Percentiles rank a stretch among this genome's conserved stretches.
Conservation (phyloP, 2,888 invertebrate genomes). For the Cephus runcator region DNA sequence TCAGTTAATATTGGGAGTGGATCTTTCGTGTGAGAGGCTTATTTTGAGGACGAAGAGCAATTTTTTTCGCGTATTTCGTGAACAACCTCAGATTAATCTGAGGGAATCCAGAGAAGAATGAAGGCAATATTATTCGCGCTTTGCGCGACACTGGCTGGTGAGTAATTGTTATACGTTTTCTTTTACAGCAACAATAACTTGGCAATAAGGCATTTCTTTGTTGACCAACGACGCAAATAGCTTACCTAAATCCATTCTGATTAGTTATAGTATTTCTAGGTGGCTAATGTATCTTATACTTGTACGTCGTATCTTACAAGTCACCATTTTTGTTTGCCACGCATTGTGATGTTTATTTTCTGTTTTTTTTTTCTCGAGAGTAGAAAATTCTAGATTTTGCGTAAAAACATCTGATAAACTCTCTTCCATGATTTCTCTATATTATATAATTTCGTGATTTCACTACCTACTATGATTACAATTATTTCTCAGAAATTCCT, state of each 20-base stretch:
- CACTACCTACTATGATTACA: not conserved
- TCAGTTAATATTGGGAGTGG: not conserved
- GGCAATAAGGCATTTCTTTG: constrained; percentile 11
- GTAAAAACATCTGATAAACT: not conserved
- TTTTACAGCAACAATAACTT: not conserved
- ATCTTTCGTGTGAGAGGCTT: not conserved
- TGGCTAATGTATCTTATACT: not conserved
- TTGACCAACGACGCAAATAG: constrained; percentile 1
- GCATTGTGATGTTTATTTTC: not conserved
- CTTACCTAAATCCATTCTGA: not conserved
- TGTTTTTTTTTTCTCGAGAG: not conserved
- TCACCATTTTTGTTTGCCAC: not conserved
- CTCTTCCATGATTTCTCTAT: not conserved
- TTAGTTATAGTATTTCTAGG: too few relatives aligned
- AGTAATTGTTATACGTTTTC: constrained; percentile 37
- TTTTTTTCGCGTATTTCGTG: not conserved
- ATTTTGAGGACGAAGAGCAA: not conserved
- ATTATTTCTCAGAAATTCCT: not conserved
- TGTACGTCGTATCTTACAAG: not conserved
- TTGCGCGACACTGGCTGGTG: constrained; percentile 66
- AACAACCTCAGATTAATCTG: not conserved
- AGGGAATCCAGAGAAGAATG: constrained; percentile 51
- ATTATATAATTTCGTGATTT: not conserved
- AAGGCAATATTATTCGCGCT: constrained; percentile 61
- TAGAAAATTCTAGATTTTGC: not conserved